phyloP scores from a whole-genome alignment of 2,797 vertebrate genomes.

The Eulemur rubriventer region DNA sequence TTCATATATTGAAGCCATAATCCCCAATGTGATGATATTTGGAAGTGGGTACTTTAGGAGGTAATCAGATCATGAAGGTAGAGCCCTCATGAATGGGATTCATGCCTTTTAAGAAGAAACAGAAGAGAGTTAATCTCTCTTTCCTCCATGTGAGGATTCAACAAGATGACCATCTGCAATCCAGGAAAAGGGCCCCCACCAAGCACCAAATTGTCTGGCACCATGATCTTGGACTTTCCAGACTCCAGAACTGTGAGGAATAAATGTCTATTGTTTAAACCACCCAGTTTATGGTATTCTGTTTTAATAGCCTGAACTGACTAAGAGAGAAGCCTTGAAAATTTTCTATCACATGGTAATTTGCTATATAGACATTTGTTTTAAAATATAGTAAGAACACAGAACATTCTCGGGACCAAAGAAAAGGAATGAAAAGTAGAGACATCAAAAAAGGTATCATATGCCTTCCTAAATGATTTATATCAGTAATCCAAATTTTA shows the following conservation, averaged over 20 bases:
- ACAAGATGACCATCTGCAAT: background rate
- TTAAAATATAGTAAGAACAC: background rate
- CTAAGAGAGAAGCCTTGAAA: background rate
- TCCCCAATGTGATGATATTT: background rate
- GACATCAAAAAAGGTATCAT: background rate
- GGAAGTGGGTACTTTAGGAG: background rate
- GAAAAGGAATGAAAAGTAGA: background rate
- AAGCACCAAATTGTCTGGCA: background rate
- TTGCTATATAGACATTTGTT: background rate
- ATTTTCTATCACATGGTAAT: background rate
- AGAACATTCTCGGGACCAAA: background rate
- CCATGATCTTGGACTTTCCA: background rate
- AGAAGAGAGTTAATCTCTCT: background rate
- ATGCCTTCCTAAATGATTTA: background rate
- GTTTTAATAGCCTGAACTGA: background rate
- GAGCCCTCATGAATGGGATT: background rate
- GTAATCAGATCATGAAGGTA: background rate
- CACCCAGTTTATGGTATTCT: background rate
- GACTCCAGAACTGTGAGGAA: background rate
- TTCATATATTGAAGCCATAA: background rate
- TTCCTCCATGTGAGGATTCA: background rate
- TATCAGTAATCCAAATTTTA: background rate
- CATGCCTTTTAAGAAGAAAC: background rate
- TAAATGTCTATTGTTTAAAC: background rate
- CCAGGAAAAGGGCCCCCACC: background rate